These are phyloP conservation scores for Nannospalax galili DNA, from an alignment of 2,113 vertebrate species.

Conservation along the genomic window DNA sequence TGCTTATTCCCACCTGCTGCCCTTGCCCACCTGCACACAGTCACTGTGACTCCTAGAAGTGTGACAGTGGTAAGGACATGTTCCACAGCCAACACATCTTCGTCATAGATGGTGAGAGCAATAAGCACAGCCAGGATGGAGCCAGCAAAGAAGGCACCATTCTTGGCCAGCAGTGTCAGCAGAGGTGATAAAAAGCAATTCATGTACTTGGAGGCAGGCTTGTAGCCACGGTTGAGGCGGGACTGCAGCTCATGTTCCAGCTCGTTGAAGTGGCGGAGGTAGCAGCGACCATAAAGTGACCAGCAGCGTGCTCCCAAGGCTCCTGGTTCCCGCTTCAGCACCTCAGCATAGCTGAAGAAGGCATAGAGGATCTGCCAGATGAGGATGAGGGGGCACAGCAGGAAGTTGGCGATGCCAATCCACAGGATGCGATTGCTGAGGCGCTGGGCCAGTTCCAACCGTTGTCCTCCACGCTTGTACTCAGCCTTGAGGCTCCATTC, in stretches of 20 bases:
- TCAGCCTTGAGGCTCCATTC: conserved; percentile 97
- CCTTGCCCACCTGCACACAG: conserved; percentile 93
- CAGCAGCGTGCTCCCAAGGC: conserved; percentile 97
- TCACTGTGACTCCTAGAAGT: conserved; percentile 96
- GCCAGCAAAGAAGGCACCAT: conserved; percentile 97
- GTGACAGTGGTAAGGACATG: conserved; percentile 97
- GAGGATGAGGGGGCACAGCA: conserved; percentile 97
- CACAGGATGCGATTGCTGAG: conserved; percentile 96
- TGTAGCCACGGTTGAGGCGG: conserved; percentile 97
- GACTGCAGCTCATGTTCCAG: conserved; percentile 98
- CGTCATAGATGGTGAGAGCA: conserved; percentile 97
- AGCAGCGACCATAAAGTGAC: conserved; percentile 98
- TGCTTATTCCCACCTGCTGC: not conserved
- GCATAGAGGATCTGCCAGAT: conserved; percentile 99
- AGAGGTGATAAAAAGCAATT: conserved; percentile 98
- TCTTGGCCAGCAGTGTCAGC: conserved; percentile 96
- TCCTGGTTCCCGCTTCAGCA: conserved; percentile 97
- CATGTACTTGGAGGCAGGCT: conserved; percentile 99
- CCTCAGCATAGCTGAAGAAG: conserved; percentile 98
- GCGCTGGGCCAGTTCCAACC: conserved; percentile 95
- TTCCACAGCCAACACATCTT: conserved; percentile 96
- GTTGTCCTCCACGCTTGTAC: conserved; percentile 95
- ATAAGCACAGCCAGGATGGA: conserved; percentile 98
- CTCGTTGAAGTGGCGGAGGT: conserved; percentile 98
- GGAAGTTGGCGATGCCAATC: conserved; percentile 98